Percentiles rank a stretch among this genome's conserved stretches.
These are phyloP conservation scores for Philereme transversata DNA, from an alignment of 2,888 invertebrate genomes.

Conservation along the genomic window DNA sequence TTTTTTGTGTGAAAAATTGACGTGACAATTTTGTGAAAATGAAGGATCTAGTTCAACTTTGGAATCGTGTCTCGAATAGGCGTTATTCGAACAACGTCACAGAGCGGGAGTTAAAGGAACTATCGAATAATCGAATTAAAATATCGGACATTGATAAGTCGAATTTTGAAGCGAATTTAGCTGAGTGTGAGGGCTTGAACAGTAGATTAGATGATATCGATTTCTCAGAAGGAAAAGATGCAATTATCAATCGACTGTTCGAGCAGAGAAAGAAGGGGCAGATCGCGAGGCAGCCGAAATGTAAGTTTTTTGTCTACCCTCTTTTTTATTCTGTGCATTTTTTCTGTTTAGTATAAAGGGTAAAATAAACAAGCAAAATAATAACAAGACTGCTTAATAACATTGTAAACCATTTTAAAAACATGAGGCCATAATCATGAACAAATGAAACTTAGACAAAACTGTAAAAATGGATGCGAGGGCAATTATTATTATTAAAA, in stretches of 20 bases:
- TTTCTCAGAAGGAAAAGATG: slow-evolving; percentile 65
- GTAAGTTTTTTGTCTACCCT: slow-evolving; percentile 59
- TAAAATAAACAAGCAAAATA: too few species aligned
- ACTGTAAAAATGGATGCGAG: too few species aligned
- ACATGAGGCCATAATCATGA: too few species aligned
- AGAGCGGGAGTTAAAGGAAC: slow-evolving; percentile 64
- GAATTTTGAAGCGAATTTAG: slow-evolving; percentile 61
- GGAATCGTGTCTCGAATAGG: slow-evolving; percentile 78
- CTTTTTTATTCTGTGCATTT: slow-evolving; percentile 8
- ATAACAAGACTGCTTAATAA: too few species aligned
- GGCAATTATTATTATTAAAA: too few species aligned
- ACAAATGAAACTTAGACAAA: too few species aligned
- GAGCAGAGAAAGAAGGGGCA: slow-evolving; percentile 65
- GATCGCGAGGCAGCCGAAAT: slow-evolving; percentile 65
- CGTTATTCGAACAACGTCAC: slow-evolving; percentile 80
- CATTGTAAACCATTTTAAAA: too few species aligned
- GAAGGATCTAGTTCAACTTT: slow-evolving; percentile 86
- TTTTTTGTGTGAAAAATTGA: slow-evolving; percentile 8
- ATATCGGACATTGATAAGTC: slow-evolving; percentile 59
- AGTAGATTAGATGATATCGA: slow-evolving; percentile 67
- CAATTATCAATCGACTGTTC: slow-evolving; percentile 71
- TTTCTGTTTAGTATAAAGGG: slow-evolving; percentile 5
- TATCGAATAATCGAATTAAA: slow-evolving; percentile 61
- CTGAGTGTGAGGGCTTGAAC: slow-evolving; percentile 71
- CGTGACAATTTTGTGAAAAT: slow-evolving; percentile 56